Percentiles rank a stretch among this genome's conserved stretches.
Evolutionary conservation across 2,888 invertebrate genomes (phyloP).

Genomic region (Formica aserva): DNA sequence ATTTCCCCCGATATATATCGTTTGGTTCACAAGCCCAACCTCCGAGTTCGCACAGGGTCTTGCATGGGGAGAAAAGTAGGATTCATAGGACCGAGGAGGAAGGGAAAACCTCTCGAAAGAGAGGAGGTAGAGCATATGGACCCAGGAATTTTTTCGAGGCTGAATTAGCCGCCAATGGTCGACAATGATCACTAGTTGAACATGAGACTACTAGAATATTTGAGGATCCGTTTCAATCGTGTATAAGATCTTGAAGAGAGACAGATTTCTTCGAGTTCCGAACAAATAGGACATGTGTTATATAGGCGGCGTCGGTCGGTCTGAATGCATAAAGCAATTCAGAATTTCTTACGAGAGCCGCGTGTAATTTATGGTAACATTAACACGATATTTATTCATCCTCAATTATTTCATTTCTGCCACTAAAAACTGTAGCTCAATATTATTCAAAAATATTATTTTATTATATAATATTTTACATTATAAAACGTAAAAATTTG

Average conservation of each 20-base stretch:
- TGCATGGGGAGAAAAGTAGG: constrained; percentile 75
- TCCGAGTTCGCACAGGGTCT: constrained; percentile 58
- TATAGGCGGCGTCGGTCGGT: background rate
- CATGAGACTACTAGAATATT: background rate
- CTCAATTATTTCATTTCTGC: background rate
- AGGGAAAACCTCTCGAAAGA: constrained; percentile 59
- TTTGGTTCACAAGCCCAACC: constrained; percentile 70
- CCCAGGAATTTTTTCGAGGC: constrained; percentile 59
- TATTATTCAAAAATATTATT: background rate
- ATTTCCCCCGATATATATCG: constrained; percentile 79
- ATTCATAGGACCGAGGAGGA: constrained; percentile 61
- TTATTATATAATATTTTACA: background rate
- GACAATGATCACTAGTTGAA: background rate
- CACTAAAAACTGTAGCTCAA: background rate
- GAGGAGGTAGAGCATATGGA: constrained; percentile 45
- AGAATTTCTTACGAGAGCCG: background rate
- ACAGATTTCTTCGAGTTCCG: background rate
- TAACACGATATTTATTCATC: background rate
- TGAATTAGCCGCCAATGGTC: background rate
- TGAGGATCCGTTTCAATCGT: background rate
- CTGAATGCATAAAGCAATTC: background rate
- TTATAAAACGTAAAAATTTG: constrained; percentile 11
- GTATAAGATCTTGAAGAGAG: background rate
- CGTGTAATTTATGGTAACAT: background rate
- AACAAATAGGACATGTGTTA: background rate